Evolutionary conservation across 2,888 invertebrate species (phyloP), one percentile per base, ranked within the genome.

Genomic region (Thalpophila matura): DNA sequence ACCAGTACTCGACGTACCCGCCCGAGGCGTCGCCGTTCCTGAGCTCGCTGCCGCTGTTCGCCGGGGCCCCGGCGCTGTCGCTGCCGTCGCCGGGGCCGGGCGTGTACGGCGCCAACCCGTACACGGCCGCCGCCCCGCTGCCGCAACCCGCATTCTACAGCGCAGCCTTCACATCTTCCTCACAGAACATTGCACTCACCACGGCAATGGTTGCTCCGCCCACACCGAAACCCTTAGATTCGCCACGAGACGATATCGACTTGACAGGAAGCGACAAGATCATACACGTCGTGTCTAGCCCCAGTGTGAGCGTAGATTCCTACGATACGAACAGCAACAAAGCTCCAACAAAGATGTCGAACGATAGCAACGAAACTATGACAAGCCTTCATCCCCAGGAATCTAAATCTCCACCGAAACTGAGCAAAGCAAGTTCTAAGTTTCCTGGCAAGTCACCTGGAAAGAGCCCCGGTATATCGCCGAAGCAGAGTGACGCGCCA

Each of bases 81-180:
- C 96, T 97, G 82, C 96, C 97, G 6, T 96, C 97, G 0, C 96
- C 97, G 12, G 96, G 96, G 14, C 95, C 96, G 1, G 95, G 95
- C 1, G 91, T 97, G 77, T 96, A 96, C 73, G 84, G 86, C 84
- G 95, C 97, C 29, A 95, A 96, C 61, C 93, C 96, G 0, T 97
- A 96, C 83, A 90, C 95, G 45, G 89, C 95, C 5, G 83, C 88
- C 64, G 91, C 95, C 50, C 88, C 96, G 45, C 86, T 96, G 74
- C 95, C 96, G 33, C 95, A 97, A 75, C 87, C 90, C 3, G 65
- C 85, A 7, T 91, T 89, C 76, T 95, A 96, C 4, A 97, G 97
- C 84, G 97, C 98, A 5, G 97, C 98, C 2, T 98, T 98, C 85
- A 97, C 98, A 1, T 97, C 97, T 6, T 97, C 97, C 0, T 97